phyloP scores from a whole-genome alignment of 2,797 vertebrate species.

The Sebastes baramenuke region DNA sequence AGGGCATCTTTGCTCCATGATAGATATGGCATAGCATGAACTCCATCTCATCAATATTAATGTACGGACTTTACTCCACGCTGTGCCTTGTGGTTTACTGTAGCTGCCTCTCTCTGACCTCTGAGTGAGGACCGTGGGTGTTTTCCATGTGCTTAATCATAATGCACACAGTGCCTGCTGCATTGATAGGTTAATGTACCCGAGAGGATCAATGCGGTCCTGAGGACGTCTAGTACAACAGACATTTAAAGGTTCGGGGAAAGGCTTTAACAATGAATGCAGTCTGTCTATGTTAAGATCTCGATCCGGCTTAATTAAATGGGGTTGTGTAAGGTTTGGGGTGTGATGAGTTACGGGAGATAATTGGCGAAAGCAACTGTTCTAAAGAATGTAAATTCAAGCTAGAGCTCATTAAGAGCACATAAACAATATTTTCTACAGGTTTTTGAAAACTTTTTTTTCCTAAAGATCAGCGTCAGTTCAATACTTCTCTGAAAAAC shows the following conservation, averaged over 20 bases:
- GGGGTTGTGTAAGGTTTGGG: slow-evolving; percentile 48
- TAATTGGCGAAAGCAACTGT: slow-evolving; percentile 43
- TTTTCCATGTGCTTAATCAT: slow-evolving; percentile 72
- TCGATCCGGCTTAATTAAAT: slow-evolving; percentile 58
- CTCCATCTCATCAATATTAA: slow-evolving; percentile 73
- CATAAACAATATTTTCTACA: slow-evolving; percentile 32
- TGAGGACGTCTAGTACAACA: slow-evolving; percentile 59
- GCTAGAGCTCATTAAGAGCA: slow-evolving; percentile 47
- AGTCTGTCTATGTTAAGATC: slow-evolving; percentile 52
- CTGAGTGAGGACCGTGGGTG: slow-evolving; percentile 57
- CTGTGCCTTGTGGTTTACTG: slow-evolving; percentile 60
- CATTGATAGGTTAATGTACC: slow-evolving; percentile 74
- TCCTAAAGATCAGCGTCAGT: slow-evolving; percentile 35
- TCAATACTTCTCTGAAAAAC: slow-evolving; percentile 13
- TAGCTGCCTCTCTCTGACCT: slow-evolving; percentile 67
- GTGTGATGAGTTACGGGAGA: slow-evolving; percentile 44
- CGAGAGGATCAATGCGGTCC: slow-evolving; percentile 69
- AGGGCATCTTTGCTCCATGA: slow-evolving; percentile 55
- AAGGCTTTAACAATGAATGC: slow-evolving; percentile 57
- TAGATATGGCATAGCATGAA: slow-evolving; percentile 55
- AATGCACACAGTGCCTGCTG: slow-evolving; percentile 62
- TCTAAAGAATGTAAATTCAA: slow-evolving; percentile 54
- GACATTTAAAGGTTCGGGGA: slow-evolving; percentile 62
- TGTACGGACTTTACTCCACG: slow-evolving; percentile 42
- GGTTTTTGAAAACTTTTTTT: slow-evolving; percentile 11